phyloP scores from a whole-genome alignment of 2,113 vertebrate genomes.

The Brienomyrus longianalis region DNA sequence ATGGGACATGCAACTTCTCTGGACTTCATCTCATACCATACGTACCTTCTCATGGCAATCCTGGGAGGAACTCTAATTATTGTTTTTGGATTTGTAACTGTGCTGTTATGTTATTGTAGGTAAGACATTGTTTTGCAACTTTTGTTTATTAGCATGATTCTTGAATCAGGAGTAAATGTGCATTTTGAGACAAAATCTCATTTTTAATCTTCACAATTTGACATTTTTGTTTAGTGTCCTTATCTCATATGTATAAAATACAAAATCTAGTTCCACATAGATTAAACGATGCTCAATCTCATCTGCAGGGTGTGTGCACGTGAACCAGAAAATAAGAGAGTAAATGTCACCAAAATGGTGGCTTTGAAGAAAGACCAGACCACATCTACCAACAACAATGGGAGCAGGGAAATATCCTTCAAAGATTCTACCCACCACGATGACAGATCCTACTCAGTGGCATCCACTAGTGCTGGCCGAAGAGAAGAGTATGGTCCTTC shows the following conservation, averaged over 20 bases:
- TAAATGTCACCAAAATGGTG: slow-evolving; percentile 68
- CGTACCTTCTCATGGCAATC: slow-evolving; percentile 78
- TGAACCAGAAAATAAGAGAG: slow-evolving; percentile 60
- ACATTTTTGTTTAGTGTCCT: slow-evolving; percentile 15
- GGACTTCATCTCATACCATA: slow-evolving; percentile 81
- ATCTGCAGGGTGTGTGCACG: slow-evolving; percentile 60
- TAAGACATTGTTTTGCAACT: slow-evolving; percentile 49
- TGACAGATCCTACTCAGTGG: slow-evolving; percentile 61
- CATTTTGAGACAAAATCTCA: slow-evolving; percentile 17
- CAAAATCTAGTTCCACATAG: neutral
- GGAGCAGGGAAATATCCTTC: slow-evolving; percentile 59
- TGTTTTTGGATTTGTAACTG: slow-evolving; percentile 74
- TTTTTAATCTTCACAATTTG: neutral
- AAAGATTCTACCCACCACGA: slow-evolving; percentile 57
- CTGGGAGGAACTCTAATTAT: slow-evolving; percentile 77
- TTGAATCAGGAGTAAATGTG: neutral
- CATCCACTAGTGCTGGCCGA: slow-evolving; percentile 57
- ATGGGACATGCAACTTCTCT: slow-evolving; percentile 58
- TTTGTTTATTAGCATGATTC: slow-evolving; percentile 9
- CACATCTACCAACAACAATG: slow-evolving; percentile 84
- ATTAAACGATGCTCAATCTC: neutral
- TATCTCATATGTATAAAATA: neutral
- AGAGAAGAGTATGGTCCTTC: slow-evolving; percentile 59
- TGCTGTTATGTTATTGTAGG: slow-evolving; percentile 90
- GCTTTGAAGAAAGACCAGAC: slow-evolving; percentile 87